Evolutionary conservation across 2,888 invertebrate genomes (phyloP).

Genomic region (Hyppa rectilinea): DNA sequence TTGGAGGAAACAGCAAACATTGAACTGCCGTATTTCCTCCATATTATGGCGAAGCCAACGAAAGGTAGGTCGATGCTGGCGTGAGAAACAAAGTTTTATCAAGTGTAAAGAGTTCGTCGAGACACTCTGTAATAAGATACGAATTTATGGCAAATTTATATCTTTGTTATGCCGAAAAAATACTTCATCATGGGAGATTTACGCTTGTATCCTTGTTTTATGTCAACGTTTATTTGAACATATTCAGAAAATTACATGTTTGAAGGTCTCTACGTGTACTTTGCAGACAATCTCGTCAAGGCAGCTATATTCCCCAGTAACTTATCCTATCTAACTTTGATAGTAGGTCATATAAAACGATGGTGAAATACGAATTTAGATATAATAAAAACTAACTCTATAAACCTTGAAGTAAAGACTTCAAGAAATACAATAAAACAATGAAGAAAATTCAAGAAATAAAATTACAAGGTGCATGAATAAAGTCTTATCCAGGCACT

Average conservation of each 20-base stretch:
- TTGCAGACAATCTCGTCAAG: conserved; percentile 39
- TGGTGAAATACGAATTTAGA: conserved; percentile 14
- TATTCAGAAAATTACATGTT: conserved; percentile 49
- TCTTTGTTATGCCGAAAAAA: conserved; percentile 74
- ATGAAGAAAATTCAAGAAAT: neutral
- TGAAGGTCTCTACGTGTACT: conserved; percentile 31
- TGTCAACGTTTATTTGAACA: conserved; percentile 60
- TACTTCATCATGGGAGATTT: conserved; percentile 62
- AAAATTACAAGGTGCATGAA: neutral
- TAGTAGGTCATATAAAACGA: conserved; percentile 26
- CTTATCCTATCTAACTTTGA: conserved; percentile 46
- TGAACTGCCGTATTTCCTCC: conserved; percentile 57
- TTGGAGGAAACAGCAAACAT: conserved; percentile 59
- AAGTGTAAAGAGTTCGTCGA: conserved; percentile 76
- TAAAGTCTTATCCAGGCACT: neutral
- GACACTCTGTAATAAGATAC: conserved; percentile 75
- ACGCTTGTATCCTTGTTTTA: conserved; percentile 56
- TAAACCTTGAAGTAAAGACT: neutral
- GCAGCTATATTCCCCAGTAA: conserved; percentile 22
- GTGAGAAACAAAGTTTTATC: conserved; percentile 78
- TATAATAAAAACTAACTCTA: conserved; percentile 24
- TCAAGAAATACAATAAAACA: neutral
- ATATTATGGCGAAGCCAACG: conserved; percentile 53
- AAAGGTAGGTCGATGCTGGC: conserved; percentile 56
- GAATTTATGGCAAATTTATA: conserved; percentile 78